Evolutionary conservation across 2,888 invertebrate species (phyloP), one percentile per base, ranked within the genome.

Genomic region (Microctonus hyperodae): DNA sequence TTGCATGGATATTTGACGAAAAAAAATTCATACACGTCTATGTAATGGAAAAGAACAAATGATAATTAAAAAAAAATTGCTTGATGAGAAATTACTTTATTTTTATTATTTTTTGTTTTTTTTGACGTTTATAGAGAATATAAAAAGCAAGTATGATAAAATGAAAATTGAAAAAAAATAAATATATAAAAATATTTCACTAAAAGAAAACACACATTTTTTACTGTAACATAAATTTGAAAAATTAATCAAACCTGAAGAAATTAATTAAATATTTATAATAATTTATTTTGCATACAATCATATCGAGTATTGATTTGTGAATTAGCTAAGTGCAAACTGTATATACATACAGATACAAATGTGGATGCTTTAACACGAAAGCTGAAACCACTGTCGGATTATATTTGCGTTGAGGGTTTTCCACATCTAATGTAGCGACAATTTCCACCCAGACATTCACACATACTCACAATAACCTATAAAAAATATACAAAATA

Each of bases 381-480:
- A 9, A 35, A 35, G 11, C 11, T 35, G 7, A 40, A 20, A 25
- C 6, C 44, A 11, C 23, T 33, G 25, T 31, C 55, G 33, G 48
- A 56, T 44, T 64, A 64, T 57, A 37, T 37, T 64, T 64, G 48
- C 28, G 48, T 57, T 11, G 10, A 23, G 44, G 57, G 13, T 23
- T 64, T 64, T 64, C 57, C n/a, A 22, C 64, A 57, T 57, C 64
- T 64, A n/a, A n/a, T n/a, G 64, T 13, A 35, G 16, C n/a, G n/a
- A 64, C 53, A 2, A 33, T 11, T n/a, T 33, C 20, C 16, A 33
- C 20, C 20, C 11, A n/a, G 16, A 31, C 35, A 35, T 13, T 35
- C 20, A 10, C 35, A 35, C 10, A 5, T 35, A 5, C 13, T n/a
- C n/a, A n/a, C n/a, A n/a, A n/a, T n/a, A n/a, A n/a, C n/a, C n/a